These are phyloP conservation scores for Yasuhikotakia modesta DNA, from an alignment of 2,797 vertebrate species.

Conservation along the genomic window DNA sequence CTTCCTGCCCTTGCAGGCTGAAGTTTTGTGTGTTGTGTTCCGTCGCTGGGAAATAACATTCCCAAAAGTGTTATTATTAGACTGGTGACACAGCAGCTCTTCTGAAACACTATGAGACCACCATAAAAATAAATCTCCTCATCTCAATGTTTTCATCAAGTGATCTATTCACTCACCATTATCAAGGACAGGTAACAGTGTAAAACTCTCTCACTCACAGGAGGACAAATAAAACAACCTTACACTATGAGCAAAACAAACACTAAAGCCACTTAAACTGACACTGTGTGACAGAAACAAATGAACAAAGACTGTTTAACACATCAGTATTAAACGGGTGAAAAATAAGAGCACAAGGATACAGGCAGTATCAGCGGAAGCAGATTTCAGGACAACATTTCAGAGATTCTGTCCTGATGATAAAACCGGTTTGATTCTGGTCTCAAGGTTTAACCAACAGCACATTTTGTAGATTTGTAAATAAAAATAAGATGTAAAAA, in stretches of 20 bases:
- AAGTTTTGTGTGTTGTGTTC: background rate
- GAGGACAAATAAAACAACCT: too few relatives aligned
- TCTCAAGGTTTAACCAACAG: too few relatives aligned
- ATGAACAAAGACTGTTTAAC: too few relatives aligned
- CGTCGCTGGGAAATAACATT: slow-evolving; percentile 6
- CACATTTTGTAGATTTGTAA: too few relatives aligned
- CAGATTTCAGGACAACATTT: background rate
- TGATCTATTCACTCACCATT: background rate
- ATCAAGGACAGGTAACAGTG: slow-evolving; percentile 2
- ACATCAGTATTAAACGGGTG: background rate
- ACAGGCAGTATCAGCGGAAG: background rate
- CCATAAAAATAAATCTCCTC: background rate
- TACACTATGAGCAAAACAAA: background rate
- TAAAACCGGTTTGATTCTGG: too few relatives aligned
- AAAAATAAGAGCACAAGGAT: background rate
- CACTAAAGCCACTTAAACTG: background rate
- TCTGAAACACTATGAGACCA: background rate
- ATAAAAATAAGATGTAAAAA: too few relatives aligned
- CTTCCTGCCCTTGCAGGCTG: background rate
- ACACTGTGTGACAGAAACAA: background rate
- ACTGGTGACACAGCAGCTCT: background rate
- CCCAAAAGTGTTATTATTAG: background rate
- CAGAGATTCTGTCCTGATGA: background rate
- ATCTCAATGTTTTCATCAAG: background rate
- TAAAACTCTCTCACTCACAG: background rate